Evolutionary conservation across 2,888 invertebrate species (phyloP).

Genomic region (Plusia festucae): DNA sequence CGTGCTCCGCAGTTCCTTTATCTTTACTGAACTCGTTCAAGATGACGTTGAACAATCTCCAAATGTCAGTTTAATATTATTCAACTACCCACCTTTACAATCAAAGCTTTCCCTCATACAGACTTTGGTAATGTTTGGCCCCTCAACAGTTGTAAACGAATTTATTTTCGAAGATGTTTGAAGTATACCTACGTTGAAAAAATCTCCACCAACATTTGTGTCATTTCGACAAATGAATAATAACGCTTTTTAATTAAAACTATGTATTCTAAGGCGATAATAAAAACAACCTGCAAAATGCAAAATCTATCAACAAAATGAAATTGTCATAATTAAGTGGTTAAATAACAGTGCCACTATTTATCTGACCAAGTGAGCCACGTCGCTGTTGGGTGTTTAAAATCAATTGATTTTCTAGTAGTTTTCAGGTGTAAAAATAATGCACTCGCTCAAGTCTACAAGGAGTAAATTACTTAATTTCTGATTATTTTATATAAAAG

Average conservation of each 20-base stretch:
- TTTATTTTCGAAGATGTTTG: not conserved
- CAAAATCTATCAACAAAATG: constrained; percentile 31
- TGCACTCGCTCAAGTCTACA: too few species aligned
- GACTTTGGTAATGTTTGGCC: not conserved
- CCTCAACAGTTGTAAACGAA: not conserved
- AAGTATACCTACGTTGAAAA: not conserved
- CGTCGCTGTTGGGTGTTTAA: too few species aligned
- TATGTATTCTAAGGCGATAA: constrained; percentile 18
- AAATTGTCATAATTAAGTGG: constrained; percentile 15
- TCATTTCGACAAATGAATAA: constrained; percentile 22
- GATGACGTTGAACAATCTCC: not conserved
- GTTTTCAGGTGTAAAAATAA: too few species aligned
- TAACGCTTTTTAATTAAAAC: constrained; percentile 21
- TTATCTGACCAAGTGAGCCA: too few species aligned
- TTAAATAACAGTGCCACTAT: too few species aligned
- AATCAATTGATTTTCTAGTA: too few species aligned
- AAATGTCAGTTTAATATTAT: too few species aligned
- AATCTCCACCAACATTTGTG: not conserved
- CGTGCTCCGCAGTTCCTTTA: too few species aligned
- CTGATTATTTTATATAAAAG: too few species aligned
- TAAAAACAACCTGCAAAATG: constrained; percentile 23
- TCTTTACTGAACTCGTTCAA: not conserved
- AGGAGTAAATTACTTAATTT: too few species aligned
- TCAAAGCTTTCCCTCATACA: not conserved
- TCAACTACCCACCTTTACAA: not conserved